These are phyloP conservation scores for Altica lythri DNA, from an alignment of 2,888 invertebrate genomes.

Conservation along the genomic window DNA sequence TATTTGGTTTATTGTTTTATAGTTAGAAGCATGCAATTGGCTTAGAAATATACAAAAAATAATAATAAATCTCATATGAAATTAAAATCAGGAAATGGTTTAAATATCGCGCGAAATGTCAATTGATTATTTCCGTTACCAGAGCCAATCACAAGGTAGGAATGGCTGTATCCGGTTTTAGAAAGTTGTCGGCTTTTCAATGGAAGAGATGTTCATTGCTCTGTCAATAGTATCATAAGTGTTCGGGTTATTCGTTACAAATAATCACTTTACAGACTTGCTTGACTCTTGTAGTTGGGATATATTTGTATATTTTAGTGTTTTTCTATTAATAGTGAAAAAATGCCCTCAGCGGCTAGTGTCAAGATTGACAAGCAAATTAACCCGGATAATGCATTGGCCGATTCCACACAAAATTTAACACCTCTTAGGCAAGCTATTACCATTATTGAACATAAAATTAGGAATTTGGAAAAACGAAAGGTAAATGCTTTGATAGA, in stretches of 20 bases:
- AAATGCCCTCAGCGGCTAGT: constrained; percentile 87
- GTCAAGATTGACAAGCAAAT: constrained; percentile 84
- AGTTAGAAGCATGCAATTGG: too few relatives aligned
- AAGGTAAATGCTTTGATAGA: constrained; percentile 70
- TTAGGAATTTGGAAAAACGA: constrained; percentile 94
- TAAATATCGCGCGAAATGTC: constrained; percentile 2
- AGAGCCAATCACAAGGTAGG: constrained; percentile 1
- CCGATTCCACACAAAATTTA: constrained; percentile 62
- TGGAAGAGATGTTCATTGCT: constrained; percentile 45
- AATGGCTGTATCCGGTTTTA: constrained; percentile 41
- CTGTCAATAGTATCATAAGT: constrained; percentile 44
- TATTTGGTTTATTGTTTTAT: too few relatives aligned
- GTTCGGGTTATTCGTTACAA: constrained; percentile 34
- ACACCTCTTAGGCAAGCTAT: constrained; percentile 84
- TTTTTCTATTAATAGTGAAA: constrained; percentile 46
- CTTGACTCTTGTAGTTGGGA: constrained; percentile 24
- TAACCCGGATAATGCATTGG: constrained; percentile 66
- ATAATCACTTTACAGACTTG: constrained; percentile 22
- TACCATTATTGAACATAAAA: constrained; percentile 91
- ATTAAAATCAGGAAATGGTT: too few relatives aligned
- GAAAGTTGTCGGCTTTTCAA: constrained; percentile 51
- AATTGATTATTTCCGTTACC: constrained; percentile 30
- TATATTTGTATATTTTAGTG: constrained; percentile 30
- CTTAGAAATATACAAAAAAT: too few relatives aligned
- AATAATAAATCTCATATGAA: too few relatives aligned